Evolutionary conservation across 2,113 vertebrate genomes (phyloP).

Genomic region (Campylorhamphus procurvoides): DNA sequence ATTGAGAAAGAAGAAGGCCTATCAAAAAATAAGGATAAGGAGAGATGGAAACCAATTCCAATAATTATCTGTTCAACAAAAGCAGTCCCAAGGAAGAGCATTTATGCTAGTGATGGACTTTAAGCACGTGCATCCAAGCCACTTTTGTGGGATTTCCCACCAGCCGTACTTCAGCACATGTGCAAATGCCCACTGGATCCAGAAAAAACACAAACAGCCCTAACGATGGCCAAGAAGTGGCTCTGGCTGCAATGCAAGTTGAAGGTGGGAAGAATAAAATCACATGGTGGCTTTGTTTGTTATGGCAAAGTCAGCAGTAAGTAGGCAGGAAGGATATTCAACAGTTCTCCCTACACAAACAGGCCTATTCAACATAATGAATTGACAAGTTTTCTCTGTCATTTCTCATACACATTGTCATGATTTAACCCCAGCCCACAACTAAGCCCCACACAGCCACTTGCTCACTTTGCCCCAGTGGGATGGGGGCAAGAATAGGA

Average conservation of each 20-base stretch:
- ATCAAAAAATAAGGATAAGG: not conserved
- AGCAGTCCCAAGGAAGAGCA: not conserved
- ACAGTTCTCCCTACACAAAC: not conserved
- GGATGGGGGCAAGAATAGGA: not conserved
- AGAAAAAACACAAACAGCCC: not conserved
- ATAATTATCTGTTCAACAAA: not conserved
- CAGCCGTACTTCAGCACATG: not conserved
- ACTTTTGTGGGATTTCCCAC: not conserved
- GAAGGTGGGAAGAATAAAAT: not conserved
- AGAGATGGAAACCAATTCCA: not conserved
- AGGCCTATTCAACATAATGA: not conserved
- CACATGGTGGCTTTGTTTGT: accelerated
- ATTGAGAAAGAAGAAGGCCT: not conserved
- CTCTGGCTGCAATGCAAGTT: not conserved
- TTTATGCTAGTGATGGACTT: not conserved
- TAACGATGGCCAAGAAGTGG: not conserved
- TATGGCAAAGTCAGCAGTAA: not conserved
- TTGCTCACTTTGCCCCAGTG: accelerated
- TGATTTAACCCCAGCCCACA: not conserved
- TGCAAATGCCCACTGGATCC: not conserved
- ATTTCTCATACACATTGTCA: accelerated
- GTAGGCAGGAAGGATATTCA: not conserved
- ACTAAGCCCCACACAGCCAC: not conserved
- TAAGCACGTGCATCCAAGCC: not conserved
- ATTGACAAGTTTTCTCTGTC: not conserved